Conservation (phyloP, 1,140 invertebrate genomes). For the Tenebrio molitor region DNA sequence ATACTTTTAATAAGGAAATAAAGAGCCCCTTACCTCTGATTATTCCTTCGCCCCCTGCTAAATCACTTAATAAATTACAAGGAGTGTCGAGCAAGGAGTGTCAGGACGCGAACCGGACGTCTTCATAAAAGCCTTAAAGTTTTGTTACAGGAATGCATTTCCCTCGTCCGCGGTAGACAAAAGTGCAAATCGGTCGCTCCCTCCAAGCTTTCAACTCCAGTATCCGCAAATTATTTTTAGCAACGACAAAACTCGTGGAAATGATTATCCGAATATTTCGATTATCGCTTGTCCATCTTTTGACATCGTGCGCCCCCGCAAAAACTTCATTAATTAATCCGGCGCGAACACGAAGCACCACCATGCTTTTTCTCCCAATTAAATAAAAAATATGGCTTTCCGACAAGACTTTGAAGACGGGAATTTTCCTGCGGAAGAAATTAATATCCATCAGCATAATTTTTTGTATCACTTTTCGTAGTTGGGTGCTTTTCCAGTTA, state of each 20-base stretch:
- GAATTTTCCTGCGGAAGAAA: not conserved
- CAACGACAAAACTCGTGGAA: not conserved
- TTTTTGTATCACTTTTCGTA: conserved; percentile 16
- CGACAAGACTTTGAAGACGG: not conserved
- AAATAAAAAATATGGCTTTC: not conserved
- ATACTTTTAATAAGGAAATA: too few species aligned
- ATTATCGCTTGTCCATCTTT: not conserved
- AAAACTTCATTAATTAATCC: not conserved
- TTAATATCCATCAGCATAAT: conserved; percentile 11
- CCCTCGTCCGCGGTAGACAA: not conserved
- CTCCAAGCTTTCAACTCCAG: not conserved
- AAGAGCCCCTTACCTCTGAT: too few species aligned
- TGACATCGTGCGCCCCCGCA: not conserved
- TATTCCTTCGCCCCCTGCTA: not conserved
- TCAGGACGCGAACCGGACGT: not conserved
- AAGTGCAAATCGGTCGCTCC: not conserved
- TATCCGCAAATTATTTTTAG: not conserved
- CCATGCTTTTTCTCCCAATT: too few species aligned
- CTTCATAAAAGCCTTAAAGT: not conserved
- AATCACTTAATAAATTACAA: conserved; percentile 4
- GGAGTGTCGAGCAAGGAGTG: conserved; percentile 4
- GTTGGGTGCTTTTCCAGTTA: not conserved
- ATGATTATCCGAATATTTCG: not conserved
- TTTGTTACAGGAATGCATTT: not conserved
- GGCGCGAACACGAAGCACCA: too few species aligned